A percentile compares a stretch with the other conserved stretches of the same genome.
These are phyloP conservation scores for Lepidocyrtinus sp. DNA, from an alignment of 2,888 invertebrate species.

Conservation along the genomic window DNA sequence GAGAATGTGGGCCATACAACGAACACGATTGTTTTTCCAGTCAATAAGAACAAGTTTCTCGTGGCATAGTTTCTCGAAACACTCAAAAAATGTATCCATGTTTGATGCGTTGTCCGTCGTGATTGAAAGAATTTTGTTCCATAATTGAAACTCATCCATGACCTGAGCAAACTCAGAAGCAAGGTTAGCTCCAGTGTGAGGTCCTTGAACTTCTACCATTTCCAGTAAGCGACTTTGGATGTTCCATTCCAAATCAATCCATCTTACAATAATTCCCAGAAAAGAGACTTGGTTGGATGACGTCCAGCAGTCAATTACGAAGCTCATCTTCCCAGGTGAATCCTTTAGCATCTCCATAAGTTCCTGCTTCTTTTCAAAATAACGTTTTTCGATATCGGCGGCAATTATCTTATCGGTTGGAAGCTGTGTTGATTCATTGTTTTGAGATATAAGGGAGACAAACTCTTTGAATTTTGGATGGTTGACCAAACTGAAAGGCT, in stretches of 20 bases:
- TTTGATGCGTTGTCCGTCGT: slow-evolving; percentile 41
- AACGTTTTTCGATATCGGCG: neutral
- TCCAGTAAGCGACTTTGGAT: neutral
- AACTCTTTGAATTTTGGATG: neutral
- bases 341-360: neutral
- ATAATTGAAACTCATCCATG: neutral
- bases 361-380: neutral
- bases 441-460: neutral
- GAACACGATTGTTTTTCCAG: neutral
- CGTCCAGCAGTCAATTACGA: slow-evolving; percentile 26
- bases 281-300: slow-evolving; percentile 7
- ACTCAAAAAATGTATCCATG: slow-evolving; percentile 26
- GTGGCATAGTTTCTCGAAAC: neutral
- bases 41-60: neutral
- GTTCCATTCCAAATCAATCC: slow-evolving; percentile 20
- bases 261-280: slow-evolving; percentile 18
- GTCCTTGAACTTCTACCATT: neutral
- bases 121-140: slow-evolving; percentile 11
- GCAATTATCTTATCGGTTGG: neutral
- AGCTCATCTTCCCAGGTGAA: slow-evolving; percentile 3
- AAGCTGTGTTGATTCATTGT: neutral
- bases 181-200: slow-evolving; percentile 25
- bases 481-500: slow-evolving; percentile 12
- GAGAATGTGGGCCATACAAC: slow-evolving; percentile 39
- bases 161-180: neutral